Evolutionary conservation across 2,797 vertebrate species (phyloP), one percentile per base, ranked within the genome.

Genomic region (Babyrousa celebensis): DNA sequence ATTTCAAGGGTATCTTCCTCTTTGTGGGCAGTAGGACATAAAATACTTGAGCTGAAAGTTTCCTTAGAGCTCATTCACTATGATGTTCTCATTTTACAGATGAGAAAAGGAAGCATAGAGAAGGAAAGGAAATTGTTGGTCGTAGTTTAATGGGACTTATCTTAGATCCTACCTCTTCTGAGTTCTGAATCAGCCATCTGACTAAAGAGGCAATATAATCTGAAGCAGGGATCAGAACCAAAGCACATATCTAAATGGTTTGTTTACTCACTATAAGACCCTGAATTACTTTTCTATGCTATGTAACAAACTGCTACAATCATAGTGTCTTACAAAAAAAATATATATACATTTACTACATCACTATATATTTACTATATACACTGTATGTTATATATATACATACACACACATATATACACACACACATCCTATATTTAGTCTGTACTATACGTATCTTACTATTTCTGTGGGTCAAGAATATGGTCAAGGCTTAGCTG

Each of bases 61-160:
- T 18, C 15, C 7, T 83, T 84, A 54, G 17, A 94, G 12, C 78
- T 77, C 68, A 60, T 4, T 17, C 43, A 83, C 29, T 60, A 25
- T 36, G 60, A 86, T 86, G 16, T 10, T 15, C 14, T 85, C 63
- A 72, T 65, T 96, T 85, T 70, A 94, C 6, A 92, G n/a, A 60
- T 85, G 75, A 94, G 71, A 82, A 67, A 93, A 18, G 71, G 58
- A 95, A 80, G 16, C 18, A 27, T 27, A 85, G 85, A 58, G 27
- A 89, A 68, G 18, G 52, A 32, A 96, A 88, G 15, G 75, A n/a
- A 71, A 27, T 60, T 36, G 11, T 48, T 96, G 52, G 54, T 56
- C 62, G 72, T n/a, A 17, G 63, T 63, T 85, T 83, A 71, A 23
- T 40, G 32, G 48, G 68, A 68, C 40, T 91, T 68, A 11, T 14